phyloP scores from a whole-genome alignment of 2,113 vertebrate species.

The Tapirus terrestris region DNA sequence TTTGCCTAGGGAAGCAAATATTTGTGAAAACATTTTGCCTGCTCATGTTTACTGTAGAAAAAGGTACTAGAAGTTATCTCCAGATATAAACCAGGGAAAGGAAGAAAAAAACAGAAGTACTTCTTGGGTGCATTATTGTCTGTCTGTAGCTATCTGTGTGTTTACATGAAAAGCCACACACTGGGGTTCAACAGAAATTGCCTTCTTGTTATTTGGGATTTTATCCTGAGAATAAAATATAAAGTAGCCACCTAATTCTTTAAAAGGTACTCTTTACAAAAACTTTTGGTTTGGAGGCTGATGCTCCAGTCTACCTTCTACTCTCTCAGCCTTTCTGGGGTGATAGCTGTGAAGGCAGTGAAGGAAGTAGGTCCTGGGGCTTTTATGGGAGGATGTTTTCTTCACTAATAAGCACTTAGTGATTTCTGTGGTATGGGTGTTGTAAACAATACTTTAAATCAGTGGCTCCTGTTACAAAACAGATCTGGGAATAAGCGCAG shows the following conservation, averaged over 20 bases:
- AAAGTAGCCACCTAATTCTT: not conserved
- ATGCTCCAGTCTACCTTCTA: not conserved
- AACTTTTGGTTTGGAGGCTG: not conserved
- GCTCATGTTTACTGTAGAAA: not conserved
- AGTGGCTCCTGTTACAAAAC: not conserved
- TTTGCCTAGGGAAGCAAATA: not conserved
- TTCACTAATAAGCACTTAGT: not conserved
- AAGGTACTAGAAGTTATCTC: not conserved
- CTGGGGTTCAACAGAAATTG: not conserved
- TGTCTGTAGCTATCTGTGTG: not conserved
- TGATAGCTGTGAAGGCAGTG: not conserved
- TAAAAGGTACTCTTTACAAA: not conserved
- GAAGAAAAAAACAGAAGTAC: not conserved
- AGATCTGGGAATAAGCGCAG: not conserved
- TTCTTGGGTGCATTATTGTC: not conserved
- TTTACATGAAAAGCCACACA: not conserved
- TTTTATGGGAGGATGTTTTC: not conserved
- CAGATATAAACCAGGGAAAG: not conserved
- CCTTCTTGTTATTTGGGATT: not conserved
- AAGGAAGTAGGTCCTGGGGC: not conserved
- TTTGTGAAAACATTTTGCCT: not conserved
- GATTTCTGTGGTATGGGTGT: not conserved
- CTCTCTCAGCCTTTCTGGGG: not conserved
- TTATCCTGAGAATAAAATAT: conserved; percentile 26
- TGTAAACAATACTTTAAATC: not conserved